Base-by-base conservation (phyloP, 2,113 vertebrate species). In the Melanerpes formicivorus region DNA sequence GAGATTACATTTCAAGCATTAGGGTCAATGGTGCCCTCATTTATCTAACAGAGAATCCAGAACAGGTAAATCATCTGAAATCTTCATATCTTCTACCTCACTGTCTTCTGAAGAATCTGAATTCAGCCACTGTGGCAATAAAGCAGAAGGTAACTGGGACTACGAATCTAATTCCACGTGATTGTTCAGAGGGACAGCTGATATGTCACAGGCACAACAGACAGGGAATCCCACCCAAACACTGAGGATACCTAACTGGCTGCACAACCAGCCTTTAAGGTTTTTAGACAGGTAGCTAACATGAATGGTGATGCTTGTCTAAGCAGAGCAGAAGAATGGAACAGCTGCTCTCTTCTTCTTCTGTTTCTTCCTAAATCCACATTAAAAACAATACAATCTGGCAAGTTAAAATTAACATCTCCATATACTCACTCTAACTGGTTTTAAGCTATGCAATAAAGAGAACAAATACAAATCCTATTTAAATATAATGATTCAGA, bases 381-480 rank as follows among this genome's bases (percentile, higher is more conserved):
- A 18, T 18, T 26, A 40, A 48, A 85, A 74, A 14, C 32, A 71
- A 72, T 27, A 46, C 7, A 79, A 40, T 12, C 42, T n/a, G 17
- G 19, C 7, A 89, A 74, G 26, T 80, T 73, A 72, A 90, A 93
- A 78, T 64, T 72, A 80, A 80, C 21, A 42, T 55, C 40, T 44
- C 26, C 22, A 34, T 50, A 46, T 16, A 52, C 19, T 46, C 37
- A 21, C 18, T 46, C 11, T 59, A 63, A 71, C 10, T 14, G 7
- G 6, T 72, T 80, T 63, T 40, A 78, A 76, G 25, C 62, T 54
- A 63, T 21, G 23, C n/a, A 90, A 10, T 55, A 48, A 73, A 63
- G 73, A 87, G 37, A 88, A 67, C 7, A 90, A 80, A 71, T 19
- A 63, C 2, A 55, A 83, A 56, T 67, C 37, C 52, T 56, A 12